Base-by-base conservation (phyloP, 2,113 vertebrate species). In the Callocephalon fimbriatum region DNA sequence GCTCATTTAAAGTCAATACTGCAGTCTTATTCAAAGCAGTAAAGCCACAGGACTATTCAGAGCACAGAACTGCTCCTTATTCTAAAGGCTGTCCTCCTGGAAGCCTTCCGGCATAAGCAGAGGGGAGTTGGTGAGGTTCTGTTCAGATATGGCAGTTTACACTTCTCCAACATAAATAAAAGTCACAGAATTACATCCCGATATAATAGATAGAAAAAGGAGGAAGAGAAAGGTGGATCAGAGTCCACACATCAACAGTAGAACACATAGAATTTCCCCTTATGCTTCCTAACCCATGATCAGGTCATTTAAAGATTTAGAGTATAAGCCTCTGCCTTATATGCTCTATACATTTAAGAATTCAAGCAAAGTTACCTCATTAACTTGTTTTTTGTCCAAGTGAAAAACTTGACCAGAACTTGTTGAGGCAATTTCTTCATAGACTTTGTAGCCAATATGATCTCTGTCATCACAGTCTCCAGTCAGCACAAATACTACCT, bases 331-430 rank as follows among this genome's bases (percentile, higher is more conserved):
- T 44, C 38, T 72, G 10, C 31, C n/a, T 75, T 80, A 44, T 58
- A 75, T 73, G 37, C 37, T 61, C 29, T 25, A 8, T 21, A 2
- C 4, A 59, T 16, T 68, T 65, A 23, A 91, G 56, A 90, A 61
- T 29, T 27, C 32, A 25, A 82, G 63, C 11, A 27, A 84, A 93
- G 97, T 98, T 98, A 99, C 99, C 99, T 99, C 99, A 95, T 99
- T 99, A 85, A 99, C 99, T 98, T 99, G 99, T 68, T 99, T 99
- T 97, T 99, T 99, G 97, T 99, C 99, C 89, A 99, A 97, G 95
- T 99, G 99, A 95, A 99, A 99, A 78, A 99, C 98, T 97, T 99
- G 99, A 44, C 99, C 99, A 63, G 99, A 99, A 96, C 99, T 99
- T 25, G 99, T 99, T 22, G 99, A 99, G 48, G 99, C 99, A 32